Conservation (phyloP, 1,140 invertebrate genomes). For the Drosophila albomicans region DNA sequence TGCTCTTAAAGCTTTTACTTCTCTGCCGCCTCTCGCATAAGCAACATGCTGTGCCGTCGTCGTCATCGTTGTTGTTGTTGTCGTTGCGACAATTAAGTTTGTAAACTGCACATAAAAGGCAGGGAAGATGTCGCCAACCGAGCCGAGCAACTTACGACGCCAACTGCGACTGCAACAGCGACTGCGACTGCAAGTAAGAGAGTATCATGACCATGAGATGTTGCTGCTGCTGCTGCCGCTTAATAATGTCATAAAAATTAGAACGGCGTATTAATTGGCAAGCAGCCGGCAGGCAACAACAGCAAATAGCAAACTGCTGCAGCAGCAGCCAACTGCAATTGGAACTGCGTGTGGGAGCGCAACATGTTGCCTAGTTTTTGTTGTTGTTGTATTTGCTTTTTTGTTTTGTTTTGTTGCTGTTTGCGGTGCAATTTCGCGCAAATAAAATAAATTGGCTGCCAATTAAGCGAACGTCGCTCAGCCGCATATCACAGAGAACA, state of each 20-base stretch:
- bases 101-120: constrained; percentile 79
- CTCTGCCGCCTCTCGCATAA: constrained; percentile 32
- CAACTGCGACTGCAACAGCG: not conserved
- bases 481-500: constrained; percentile 70
- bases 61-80: not conserved
- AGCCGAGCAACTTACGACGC: constrained; percentile 27
- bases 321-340: constrained; percentile 43
- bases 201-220: constrained; percentile 59
- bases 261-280: constrained; percentile 83
- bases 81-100: constrained; percentile 78
- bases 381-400: constrained; percentile 28
- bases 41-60: constrained; percentile 61
- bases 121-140: constrained; percentile 68
- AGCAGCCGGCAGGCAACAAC: constrained; percentile 18
- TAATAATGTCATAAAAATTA: constrained; percentile 84
- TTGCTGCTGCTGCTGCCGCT: constrained; percentile 61
- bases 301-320: constrained; percentile 8
- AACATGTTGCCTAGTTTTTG: constrained; percentile 73
- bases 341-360: constrained; percentile 76
- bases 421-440: constrained; percentile 77
- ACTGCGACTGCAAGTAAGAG: no score
- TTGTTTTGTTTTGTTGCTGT: constrained; percentile 36
- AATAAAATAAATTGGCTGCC: constrained; percentile 83
- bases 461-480: constrained; percentile 73
- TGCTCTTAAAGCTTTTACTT: not conserved